These are phyloP conservation scores for Cotesia chilonis DNA, from an alignment of 1,140 invertebrate species.

Conservation along the genomic window DNA sequence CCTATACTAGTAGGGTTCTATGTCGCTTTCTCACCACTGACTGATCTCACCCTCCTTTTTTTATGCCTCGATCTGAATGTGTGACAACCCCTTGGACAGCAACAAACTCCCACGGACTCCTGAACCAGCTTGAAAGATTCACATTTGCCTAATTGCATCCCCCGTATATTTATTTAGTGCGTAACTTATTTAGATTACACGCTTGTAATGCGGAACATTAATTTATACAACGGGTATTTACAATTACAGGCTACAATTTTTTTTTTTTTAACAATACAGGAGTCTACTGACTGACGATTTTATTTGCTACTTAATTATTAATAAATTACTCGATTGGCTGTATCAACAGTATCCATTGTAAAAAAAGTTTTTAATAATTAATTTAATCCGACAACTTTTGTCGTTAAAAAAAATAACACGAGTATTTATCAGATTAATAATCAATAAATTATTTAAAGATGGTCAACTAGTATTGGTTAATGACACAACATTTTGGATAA, in stretches of 20 bases:
- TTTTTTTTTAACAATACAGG: no score
- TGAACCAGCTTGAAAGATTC: slow-evolving; percentile 59
- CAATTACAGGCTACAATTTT: no score
- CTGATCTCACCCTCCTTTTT: slow-evolving; percentile 36
- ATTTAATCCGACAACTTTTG: no score
- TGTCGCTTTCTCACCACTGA: slow-evolving; percentile 33
- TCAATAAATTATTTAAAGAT: slow-evolving; percentile 61
- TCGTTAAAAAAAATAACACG: no score
- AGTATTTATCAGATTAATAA: no score
- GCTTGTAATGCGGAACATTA: slow-evolving; percentile 49
- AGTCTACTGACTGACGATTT: no score
- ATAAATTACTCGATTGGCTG: no score
- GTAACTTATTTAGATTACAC: slow-evolving; percentile 57
- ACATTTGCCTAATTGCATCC: slow-evolving; percentile 64
- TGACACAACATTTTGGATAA: slow-evolving; percentile 71
- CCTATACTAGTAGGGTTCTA: slow-evolving; percentile 44
- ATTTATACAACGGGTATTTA: slow-evolving; percentile 26
- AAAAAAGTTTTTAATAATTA: no score
- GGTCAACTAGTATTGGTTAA: slow-evolving; percentile 66
- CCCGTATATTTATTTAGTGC: slow-evolving; percentile 60
- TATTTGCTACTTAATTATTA: no score
- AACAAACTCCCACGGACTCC: slow-evolving; percentile 46
- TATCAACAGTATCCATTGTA: no score
- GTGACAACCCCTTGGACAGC: slow-evolving; percentile 7
- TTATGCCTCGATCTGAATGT: background rate